A percentile compares a stretch with the other conserved stretches of the same genome.
These are phyloP conservation scores for Schizopygopsis malacanthus DNA, from an alignment of 2,797 vertebrate species.

Conservation along the genomic window DNA sequence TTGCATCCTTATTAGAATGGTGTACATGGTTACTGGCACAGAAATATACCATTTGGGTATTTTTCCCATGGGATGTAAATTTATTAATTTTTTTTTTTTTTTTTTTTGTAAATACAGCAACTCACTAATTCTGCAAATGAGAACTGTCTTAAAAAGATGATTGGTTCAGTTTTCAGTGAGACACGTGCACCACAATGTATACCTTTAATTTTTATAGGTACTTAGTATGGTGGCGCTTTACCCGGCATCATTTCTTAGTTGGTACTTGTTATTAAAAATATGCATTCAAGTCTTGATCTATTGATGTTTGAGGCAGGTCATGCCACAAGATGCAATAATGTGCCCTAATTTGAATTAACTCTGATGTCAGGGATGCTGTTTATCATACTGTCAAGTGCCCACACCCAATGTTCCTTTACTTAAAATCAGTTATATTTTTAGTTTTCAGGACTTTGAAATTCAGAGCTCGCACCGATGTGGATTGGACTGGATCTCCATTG, in stretches of 20 bases:
- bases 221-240: neutral
- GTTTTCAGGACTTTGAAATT: slow-evolving; percentile 97
- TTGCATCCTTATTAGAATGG: slow-evolving; percentile 41
- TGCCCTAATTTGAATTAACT: neutral
- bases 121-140: neutral
- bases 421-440: slow-evolving; percentile 57
- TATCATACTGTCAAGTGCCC: neutral
- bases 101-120: slow-evolving; percentile 27
- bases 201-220: neutral
- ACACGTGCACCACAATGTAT: neutral
- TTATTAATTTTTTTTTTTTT: no score
- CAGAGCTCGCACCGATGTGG: slow-evolving; percentile 91
- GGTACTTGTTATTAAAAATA: neutral
- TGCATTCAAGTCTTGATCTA: neutral
- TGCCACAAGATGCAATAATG: neutral
- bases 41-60: slow-evolving; percentile 50
- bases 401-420: neutral
- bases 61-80: slow-evolving; percentile 36
- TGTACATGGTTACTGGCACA: slow-evolving; percentile 64
- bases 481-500: slow-evolving; percentile 93
- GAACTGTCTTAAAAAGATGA: neutral
- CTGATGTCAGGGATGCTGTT: neutral
- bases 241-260: neutral
- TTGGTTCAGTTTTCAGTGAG: neutral
- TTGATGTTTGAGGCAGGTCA: neutral